Conservation (phyloP, 1,140 invertebrate genomes). For the Scaptomyza pallida region DNA sequence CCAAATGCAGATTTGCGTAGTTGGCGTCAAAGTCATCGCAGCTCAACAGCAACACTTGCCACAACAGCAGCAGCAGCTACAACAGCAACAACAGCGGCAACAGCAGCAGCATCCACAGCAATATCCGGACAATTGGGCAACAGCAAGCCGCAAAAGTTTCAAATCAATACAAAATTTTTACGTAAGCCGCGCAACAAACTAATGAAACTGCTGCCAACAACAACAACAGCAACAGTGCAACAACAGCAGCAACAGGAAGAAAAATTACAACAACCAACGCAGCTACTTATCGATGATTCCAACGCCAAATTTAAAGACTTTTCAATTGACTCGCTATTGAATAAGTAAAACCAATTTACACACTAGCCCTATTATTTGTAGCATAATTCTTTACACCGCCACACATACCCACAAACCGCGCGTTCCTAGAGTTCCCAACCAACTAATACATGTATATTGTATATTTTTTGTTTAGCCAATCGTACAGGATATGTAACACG, state of each 20-base stretch:
- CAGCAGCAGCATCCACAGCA: slow-evolving; percentile 3
- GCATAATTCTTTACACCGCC: slow-evolving; percentile 55
- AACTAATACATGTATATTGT: slow-evolving; percentile 31
- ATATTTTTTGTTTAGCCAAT: slow-evolving; percentile 67
- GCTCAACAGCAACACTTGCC: slow-evolving; percentile 1
- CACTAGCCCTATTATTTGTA: slow-evolving; percentile 64
- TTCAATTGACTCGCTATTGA: slow-evolving; percentile 82
- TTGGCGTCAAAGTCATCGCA: slow-evolving; percentile 58
- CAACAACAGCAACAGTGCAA: slow-evolving; percentile 19
- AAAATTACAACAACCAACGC: slow-evolving; percentile 36
- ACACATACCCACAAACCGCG: slow-evolving; percentile 51
- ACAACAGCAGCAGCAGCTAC: neutral
- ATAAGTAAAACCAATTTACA: slow-evolving; percentile 57
- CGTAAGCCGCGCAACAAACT: slow-evolving; percentile 79
- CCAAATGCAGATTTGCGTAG: slow-evolving; percentile 43
- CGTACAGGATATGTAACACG: slow-evolving; percentile 29
- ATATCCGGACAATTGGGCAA: slow-evolving; percentile 12
- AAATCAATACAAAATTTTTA: slow-evolving; percentile 80
- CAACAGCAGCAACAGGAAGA: slow-evolving; percentile 15
- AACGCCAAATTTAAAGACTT: slow-evolving; percentile 84
- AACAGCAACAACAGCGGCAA: slow-evolving; percentile 3
- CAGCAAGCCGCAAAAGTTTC: slow-evolving; percentile 73
- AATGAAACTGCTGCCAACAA: slow-evolving; percentile 59
- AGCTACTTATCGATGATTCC: slow-evolving; percentile 71
- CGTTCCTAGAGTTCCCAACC: slow-evolving; percentile 57